Evolutionary conservation across 2,113 vertebrate species (phyloP), one percentile per base, ranked within the genome.

Genomic region (Psammodynastes pulverulentus): DNA sequence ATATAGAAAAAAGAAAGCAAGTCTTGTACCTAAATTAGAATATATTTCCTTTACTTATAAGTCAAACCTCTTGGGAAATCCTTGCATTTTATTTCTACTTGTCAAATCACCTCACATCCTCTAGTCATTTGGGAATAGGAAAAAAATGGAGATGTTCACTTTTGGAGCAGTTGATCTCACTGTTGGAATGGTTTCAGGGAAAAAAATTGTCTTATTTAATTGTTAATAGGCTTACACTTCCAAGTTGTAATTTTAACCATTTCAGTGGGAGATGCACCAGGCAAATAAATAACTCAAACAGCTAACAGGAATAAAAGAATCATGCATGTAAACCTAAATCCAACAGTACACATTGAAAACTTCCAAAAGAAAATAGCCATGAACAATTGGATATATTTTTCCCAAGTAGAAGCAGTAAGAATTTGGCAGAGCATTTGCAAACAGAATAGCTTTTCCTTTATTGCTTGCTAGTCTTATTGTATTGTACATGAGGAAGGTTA

Each of bases 1-100:
- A 94, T 94, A 94, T 94, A 94, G 95, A 95, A 96, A 79, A 95
- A 92, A 95, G 95, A 93, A 94, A 39, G 72, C 62, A 94, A 95
- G 91, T 94, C 94, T 96, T 19, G 92, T 94, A 96, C 91, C 94
- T 95, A 94, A 94, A 95, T 93, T 95, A 89, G 94, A 93, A 93
- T 95, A 95, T 94, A 94, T 96, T 94, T n/a, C 10, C 95, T 95
- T 95, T 95, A 95, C 93, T 93, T 94, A 93, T 94, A 91, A 86
- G 91, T 93, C 85, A 87, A 92, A 95, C 93, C 89, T 94, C 95
- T 94, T 93, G 94, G 89, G 56, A 87, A 93, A 93, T 85, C 90
- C 89, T 94, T 93, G 88, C 86, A 91, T 93, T 90, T 93, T 94
- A 94, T 94, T 97, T 96, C 92, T 49, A 94, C 91, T 96, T 96